Evolutionary conservation across 2,113 vertebrate species (phyloP).

Genomic region (Xenopus borealis): DNA sequence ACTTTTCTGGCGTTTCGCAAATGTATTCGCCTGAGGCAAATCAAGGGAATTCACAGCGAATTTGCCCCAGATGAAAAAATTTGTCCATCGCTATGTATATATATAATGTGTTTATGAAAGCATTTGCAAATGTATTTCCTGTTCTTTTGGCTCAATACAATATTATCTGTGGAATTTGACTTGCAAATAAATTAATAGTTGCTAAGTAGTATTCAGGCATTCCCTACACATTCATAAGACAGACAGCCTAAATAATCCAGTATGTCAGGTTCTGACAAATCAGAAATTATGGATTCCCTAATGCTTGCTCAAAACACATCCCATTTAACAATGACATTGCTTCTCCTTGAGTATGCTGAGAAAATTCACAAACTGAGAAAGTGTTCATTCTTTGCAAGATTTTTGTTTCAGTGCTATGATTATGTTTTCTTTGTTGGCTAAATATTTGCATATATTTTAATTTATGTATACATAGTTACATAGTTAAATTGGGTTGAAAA

Average conservation of each 20-base stretch:
- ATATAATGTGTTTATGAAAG: too few relatives aligned
- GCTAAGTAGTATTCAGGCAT: neutral
- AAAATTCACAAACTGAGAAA: neutral
- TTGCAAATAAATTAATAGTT: constrained; percentile 7
- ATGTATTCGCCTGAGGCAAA: too few relatives aligned
- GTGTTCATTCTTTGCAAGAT: neutral
- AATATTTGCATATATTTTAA: too few relatives aligned
- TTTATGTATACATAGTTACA: too few relatives aligned
- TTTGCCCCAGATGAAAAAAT: too few relatives aligned
- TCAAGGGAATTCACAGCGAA: too few relatives aligned
- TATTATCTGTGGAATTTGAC: neutral
- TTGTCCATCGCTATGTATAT: too few relatives aligned
- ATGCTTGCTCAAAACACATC: constrained; percentile 33
- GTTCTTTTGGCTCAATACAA: neutral
- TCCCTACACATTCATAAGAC: constrained; percentile 18
- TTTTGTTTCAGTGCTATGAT: too few relatives aligned
- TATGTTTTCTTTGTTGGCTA: too few relatives aligned
- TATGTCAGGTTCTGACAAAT: constrained; percentile 37
- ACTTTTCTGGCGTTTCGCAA: too few relatives aligned
- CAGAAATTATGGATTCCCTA: constrained; percentile 36
- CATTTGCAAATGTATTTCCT: too few relatives aligned
- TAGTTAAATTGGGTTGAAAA: too few relatives aligned
- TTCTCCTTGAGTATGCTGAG: constrained; percentile 24
- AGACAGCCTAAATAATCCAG: constrained; percentile 40
- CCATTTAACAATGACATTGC: constrained; percentile 40